Evolutionary conservation across 2,797 vertebrate genomes (phyloP).

Genomic region (Odontamblyopus rebecca): DNA sequence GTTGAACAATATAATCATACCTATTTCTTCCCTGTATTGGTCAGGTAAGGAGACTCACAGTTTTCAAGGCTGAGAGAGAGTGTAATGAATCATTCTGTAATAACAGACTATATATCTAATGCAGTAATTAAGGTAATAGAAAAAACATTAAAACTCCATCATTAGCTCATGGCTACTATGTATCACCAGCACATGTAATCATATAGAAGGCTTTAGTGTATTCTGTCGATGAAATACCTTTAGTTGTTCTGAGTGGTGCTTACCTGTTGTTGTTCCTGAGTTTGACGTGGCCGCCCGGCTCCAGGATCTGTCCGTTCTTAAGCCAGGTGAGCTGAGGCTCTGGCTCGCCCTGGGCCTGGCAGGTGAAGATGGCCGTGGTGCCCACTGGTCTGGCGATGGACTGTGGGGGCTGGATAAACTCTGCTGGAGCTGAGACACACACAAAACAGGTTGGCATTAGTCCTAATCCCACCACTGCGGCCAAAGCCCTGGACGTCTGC

Average conservation of each 20-base stretch:
- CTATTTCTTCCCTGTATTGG: background rate
- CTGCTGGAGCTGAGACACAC: constrained; percentile 85
- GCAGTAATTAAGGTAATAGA: background rate
- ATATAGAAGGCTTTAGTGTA: background rate
- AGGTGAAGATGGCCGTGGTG: constrained; percentile 95
- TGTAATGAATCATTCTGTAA: background rate
- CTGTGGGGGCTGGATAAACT: constrained; percentile 95
- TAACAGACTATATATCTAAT: background rate
- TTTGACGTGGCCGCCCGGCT: constrained; percentile 89
- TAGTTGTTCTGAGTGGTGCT: background rate
- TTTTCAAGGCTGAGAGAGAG: background rate
- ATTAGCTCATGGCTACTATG: too few relatives aligned
- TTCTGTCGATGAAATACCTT: background rate
- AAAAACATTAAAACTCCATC: background rate
- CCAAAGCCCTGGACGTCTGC: background rate
- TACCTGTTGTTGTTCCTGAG: constrained; percentile 98
- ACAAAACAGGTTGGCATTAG: background rate
- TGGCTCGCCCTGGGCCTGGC: constrained; percentile 91
- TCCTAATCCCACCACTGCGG: background rate
- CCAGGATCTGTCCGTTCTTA: constrained; percentile 94
- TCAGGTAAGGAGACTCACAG: background rate
- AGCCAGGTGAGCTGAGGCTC: constrained; percentile 94
- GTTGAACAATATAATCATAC: background rate
- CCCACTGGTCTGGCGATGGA: constrained; percentile 92
- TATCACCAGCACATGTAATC: background rate